These are phyloP conservation scores for Drosophila fulvimacula DNA, from an alignment of 2,888 invertebrate genomes.

Conservation along the genomic window DNA sequence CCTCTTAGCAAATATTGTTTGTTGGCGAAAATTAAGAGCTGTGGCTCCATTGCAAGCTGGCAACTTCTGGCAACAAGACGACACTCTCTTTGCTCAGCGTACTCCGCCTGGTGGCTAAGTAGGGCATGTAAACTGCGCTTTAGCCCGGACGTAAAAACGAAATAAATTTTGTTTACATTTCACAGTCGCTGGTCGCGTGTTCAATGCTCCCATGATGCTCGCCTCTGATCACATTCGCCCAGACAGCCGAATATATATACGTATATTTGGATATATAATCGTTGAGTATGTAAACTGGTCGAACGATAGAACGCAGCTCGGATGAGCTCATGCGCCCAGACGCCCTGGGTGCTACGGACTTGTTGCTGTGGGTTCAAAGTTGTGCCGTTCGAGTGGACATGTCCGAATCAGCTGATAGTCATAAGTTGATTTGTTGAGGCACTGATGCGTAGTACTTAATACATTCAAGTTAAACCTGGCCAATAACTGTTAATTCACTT, in stretches of 20 bases:
- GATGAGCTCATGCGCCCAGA: constrained; percentile 61
- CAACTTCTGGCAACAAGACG: constrained; percentile 19
- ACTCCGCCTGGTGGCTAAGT: constrained; percentile 37
- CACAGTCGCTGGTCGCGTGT: constrained; percentile 71
- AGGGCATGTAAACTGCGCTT: constrained; percentile 70
- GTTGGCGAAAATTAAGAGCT: background rate
- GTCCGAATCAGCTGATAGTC: constrained; percentile 57
- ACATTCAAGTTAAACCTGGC: background rate
- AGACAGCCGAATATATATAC: constrained; percentile 15
- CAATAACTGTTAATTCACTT: constrained; percentile 20
- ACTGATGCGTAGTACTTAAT: constrained; percentile 16
- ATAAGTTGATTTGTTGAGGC: constrained; percentile 3
- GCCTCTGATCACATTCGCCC: constrained; percentile 26
- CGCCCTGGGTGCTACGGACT: background rate
- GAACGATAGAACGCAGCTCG: constrained; percentile 35
- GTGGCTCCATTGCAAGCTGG: constrained; percentile 5
- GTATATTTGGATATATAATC: constrained; percentile 25
- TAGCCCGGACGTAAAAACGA: constrained; percentile 43
- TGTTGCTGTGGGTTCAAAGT: constrained; percentile 23
- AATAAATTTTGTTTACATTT: constrained; percentile 56
- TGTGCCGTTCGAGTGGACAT: constrained; percentile 38
- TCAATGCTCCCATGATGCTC: constrained; percentile 45
- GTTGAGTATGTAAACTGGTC: constrained; percentile 33
- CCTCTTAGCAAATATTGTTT: constrained; percentile 6
- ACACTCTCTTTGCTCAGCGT: constrained; percentile 1